Evolutionary conservation across 35 echinoderm and acorn worm genomes (phyloP).

Genomic region (Ptychodera flava): DNA sequence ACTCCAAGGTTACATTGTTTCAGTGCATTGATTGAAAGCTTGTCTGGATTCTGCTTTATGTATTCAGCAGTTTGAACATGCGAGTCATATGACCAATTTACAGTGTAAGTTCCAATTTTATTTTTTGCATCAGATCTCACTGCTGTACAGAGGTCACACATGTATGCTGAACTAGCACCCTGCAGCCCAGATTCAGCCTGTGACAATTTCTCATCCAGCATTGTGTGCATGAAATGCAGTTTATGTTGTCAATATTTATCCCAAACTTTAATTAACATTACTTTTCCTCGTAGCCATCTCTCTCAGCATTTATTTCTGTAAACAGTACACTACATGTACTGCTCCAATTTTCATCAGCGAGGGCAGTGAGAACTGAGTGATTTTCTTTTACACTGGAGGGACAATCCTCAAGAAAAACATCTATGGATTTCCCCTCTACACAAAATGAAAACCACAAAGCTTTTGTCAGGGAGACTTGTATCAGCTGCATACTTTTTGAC

Average conservation of each 20-base stretch:
- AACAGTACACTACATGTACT: not conserved
- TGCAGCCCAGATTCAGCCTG: not conserved
- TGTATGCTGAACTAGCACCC: not conserved
- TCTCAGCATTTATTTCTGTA: not conserved
- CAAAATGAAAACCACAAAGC: slow-evolving; percentile 38
- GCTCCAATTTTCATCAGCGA: not conserved
- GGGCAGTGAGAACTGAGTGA: not conserved
- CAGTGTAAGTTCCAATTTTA: not conserved
- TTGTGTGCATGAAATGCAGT: slow-evolving; percentile 6
- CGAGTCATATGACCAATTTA: not conserved
- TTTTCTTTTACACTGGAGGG: not conserved
- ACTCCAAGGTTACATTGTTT: not conserved
- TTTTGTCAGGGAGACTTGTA: slow-evolving; percentile 34
- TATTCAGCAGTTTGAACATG: slow-evolving; percentile 6
- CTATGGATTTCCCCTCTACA: not conserved
- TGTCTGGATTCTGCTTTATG: slow-evolving; percentile 2
- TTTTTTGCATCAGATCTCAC: not conserved
- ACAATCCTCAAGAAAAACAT: slow-evolving; percentile 4
- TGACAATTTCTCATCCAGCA: slow-evolving; percentile 29
- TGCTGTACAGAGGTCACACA: slow-evolving; percentile 10
- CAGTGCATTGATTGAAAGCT: slow-evolving; percentile 7
- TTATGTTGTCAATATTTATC: not conserved
- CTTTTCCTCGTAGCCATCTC: not conserved
- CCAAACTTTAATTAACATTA: not conserved
- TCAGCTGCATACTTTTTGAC: slow-evolving; percentile 2